phyloP scores from a whole-genome alignment of 2,797 vertebrate species.

The Gobionotothen gibberifrons region DNA sequence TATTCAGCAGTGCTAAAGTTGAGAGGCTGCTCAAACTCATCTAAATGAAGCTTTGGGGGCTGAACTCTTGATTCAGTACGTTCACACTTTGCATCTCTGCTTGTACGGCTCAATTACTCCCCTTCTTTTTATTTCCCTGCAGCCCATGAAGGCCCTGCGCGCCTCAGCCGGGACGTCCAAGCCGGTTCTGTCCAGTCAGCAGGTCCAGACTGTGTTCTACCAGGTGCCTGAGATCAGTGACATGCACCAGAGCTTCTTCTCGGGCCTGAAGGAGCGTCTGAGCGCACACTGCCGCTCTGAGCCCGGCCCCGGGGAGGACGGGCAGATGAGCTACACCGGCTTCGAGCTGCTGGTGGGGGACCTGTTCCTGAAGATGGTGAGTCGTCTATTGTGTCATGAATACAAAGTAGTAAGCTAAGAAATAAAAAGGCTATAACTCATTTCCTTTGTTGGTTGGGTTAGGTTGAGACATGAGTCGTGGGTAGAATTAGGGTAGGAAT shows the following conservation, averaged over 20 bases:
- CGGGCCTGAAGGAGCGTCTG: conserved; percentile 69
- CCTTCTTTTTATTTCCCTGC: accelerated
- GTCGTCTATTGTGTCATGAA: conserved; percentile 1
- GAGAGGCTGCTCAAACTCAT: not conserved
- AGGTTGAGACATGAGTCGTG: too few species aligned
- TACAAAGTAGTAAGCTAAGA: too few species aligned
- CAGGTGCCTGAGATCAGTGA: conserved; percentile 84
- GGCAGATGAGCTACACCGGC: conserved; percentile 11
- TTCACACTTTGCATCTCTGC: conserved; percentile 11
- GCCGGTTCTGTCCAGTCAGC: conserved; percentile 80
- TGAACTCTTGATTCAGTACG: not conserved
- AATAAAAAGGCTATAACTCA: too few species aligned
- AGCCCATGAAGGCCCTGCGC: conserved; percentile 85
- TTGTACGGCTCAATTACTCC: not conserved
- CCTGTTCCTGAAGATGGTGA: conserved; percentile 83
- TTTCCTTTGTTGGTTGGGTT: too few species aligned
- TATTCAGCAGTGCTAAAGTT: not conserved
- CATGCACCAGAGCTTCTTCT: conserved; percentile 78
- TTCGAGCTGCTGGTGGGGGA: conserved; percentile 78
- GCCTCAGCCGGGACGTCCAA: conserved; percentile 85
- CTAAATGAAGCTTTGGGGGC: not conserved
- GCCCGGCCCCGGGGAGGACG: not conserved
- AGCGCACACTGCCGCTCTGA: conserved; percentile 15
- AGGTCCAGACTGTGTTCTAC: conserved; percentile 84
- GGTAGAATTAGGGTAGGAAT: too few species aligned